These are phyloP conservation scores for Deroplatys truncata DNA, from an alignment of 2,888 invertebrate species.

Conservation along the genomic window DNA sequence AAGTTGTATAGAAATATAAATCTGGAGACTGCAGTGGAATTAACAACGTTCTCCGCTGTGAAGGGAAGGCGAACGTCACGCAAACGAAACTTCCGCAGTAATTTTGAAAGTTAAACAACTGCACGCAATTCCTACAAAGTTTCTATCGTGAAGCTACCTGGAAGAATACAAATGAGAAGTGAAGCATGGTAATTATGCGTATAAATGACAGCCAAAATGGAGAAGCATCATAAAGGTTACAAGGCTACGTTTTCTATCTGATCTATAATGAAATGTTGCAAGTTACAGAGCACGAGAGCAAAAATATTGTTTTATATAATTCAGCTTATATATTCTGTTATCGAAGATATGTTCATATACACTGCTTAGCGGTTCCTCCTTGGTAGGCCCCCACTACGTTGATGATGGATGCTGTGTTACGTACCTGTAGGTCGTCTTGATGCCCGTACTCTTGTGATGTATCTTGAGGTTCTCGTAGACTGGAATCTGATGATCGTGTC, in stretches of 20 bases:
- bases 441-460: too few relatives aligned
- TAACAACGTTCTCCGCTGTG: not conserved
- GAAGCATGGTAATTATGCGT: not conserved
- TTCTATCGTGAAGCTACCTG: not conserved
- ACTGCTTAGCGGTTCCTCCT: too few relatives aligned
- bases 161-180: not conserved
- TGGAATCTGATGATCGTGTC: too few relatives aligned
- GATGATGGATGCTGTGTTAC: too few relatives aligned
- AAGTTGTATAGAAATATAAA: not conserved
- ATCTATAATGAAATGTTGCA: not conserved
- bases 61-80: not conserved
- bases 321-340: too few relatives aligned
- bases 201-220: not conserved
- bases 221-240: not conserved
- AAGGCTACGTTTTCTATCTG: not conserved
- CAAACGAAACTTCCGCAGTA: not conserved
- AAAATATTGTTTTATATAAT: too few relatives aligned
- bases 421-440: too few relatives aligned
- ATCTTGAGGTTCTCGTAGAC: too few relatives aligned
- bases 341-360: too few relatives aligned
- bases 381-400: too few relatives aligned
- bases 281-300: not conserved
- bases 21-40: not conserved
- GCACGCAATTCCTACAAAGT: not conserved
- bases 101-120: not conserved